Base-by-base conservation (phyloP, 2,888 invertebrate species). In the Apamea monoglypha region DNA sequence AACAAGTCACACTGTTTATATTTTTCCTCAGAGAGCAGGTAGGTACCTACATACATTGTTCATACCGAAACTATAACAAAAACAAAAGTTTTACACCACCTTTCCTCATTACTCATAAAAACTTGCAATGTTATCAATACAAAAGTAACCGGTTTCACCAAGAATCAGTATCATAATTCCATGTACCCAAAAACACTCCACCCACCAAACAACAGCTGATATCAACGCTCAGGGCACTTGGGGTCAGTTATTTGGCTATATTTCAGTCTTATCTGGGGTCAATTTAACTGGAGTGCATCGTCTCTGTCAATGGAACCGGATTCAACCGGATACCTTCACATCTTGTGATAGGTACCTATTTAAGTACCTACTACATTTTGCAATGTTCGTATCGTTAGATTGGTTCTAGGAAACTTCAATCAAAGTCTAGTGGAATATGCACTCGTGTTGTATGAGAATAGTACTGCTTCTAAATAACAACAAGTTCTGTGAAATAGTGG, bases 221-320 rank as follows among this genome's bases (percentile, higher is more conserved):
- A 90, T 76, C 47, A 78, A 72, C 50, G 50, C 36, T 63, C 67
- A 36, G 84, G 85, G 14, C 74, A 80, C 68, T n/a, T 14, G 81
- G 73, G 87, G 88, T 87, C 87, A 88, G 73, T 79, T 76, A 81
- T 82, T 78, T 75, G 66, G 66, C 69, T 63, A 79, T 86, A 87
- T 72, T 76, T 87, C 85, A 88, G 75, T 70, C 72, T 36, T 90
- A 90, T 90, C 91, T 83, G n/a, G 50, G 88, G 87, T 88, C 88
- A 88, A 82, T 44, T 79, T 81, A 85, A 66, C 77, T 74, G 74
- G 75, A 50, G 32, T 78, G 76, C 56, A 83, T 87, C 74, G 81
- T 74, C 76, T 82, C 74, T 84, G 61, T 77, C 78, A 82, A 63
- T 78, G 29, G 53, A 85, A 84, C 88, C 61, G 61, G 89, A 32